Base-by-base conservation (phyloP, 1,140 invertebrate genomes). In the Psilanteris sp. region DNA sequence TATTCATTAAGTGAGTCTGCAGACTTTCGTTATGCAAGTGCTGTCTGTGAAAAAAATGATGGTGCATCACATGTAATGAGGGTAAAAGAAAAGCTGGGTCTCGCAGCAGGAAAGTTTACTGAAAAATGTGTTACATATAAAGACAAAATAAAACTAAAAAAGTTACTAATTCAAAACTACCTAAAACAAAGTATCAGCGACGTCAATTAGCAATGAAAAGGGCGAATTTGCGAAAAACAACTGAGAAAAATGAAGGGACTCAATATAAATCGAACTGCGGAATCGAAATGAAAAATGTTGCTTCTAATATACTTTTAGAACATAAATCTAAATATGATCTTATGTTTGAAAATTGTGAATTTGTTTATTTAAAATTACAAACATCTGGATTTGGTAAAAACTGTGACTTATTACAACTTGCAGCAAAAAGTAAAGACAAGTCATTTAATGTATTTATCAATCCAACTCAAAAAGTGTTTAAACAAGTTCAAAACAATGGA, bases 11-110 rank as follows among this genome's bases (percentile, higher is more conserved):
- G n/a, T n/a, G n/a, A n/a, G n/a, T n/a, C n/a, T n/a, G n/a, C n/a
- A n/a, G n/a, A n/a, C n/a, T n/a, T n/a, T n/a, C n/a, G n/a, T n/a
- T n/a, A n/a, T n/a, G n/a, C n/a, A n/a, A n/a, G n/a, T n/a, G n/a
- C n/a, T n/a, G n/a, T n/a, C n/a, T n/a, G n/a, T n/a, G n/a, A n/a
- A n/a, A n/a, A n/a, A n/a, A n/a, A n/a, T n/a, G n/a, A n/a, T n/a
- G n/a, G n/a, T n/a, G n/a, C n/a, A 11, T 75, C 6, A 2, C 27
- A n/a, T 64, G 75, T 54, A 78, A 78, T 67, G 57, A 62, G 22
- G 59, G 66, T 8, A 37, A 66, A 6, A 54, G 44, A 11, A 13
- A 31, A 31, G 10, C 13, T 27, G 36, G 44, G 9, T 27, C 11
- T n/a, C 37, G 55, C 54, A 44, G 32, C 8, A 8, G 20, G 34